Evolutionary conservation across 1,140 invertebrate genomes (phyloP).

Genomic region (Scaptodrosophila lebanonensis): DNA sequence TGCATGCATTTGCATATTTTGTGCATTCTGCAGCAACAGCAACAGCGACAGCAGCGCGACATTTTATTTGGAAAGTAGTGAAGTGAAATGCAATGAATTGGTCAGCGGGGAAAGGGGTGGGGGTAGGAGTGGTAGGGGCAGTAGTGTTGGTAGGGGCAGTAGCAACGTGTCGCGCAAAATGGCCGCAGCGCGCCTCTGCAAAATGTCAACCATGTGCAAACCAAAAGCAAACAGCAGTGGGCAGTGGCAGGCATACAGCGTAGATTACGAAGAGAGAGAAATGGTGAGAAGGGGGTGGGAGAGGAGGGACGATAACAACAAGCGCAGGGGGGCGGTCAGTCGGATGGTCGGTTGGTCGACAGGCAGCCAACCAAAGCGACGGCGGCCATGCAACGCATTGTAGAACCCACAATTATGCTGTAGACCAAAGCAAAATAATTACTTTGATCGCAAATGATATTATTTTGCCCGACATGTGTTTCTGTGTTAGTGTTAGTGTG

Average conservation of each 20-base stretch:
- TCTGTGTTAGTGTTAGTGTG: too few species aligned
- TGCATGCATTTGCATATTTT: conserved; percentile 64
- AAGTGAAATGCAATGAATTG: conserved; percentile 5
- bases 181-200: conserved; percentile 28
- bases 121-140: too few species aligned
- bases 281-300: conserved; percentile 10
- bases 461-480: conserved; percentile 65
- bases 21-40: conserved; percentile 36
- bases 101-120: too few species aligned
- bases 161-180: conserved; percentile 18
- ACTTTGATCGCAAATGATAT: conserved; percentile 77
- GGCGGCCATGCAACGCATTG: conserved; percentile 50
- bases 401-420: conserved; percentile 70
- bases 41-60: too few species aligned
- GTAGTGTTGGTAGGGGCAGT: too few species aligned
- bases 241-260: conserved; percentile 21
- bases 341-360: background rate
- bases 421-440: conserved; percentile 76
- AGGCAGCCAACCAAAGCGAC: conserved; percentile 52
- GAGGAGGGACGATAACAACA: background rate
- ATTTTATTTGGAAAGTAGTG: conserved; percentile 61
- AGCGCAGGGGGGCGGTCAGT: conserved; percentile 26
- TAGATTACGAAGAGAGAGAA: conserved; percentile 1
- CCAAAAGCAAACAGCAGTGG: conserved; percentile 36
- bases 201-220: conserved; percentile 56